phyloP scores from a whole-genome alignment of 2,888 invertebrate species.

The Biston betularia region DNA sequence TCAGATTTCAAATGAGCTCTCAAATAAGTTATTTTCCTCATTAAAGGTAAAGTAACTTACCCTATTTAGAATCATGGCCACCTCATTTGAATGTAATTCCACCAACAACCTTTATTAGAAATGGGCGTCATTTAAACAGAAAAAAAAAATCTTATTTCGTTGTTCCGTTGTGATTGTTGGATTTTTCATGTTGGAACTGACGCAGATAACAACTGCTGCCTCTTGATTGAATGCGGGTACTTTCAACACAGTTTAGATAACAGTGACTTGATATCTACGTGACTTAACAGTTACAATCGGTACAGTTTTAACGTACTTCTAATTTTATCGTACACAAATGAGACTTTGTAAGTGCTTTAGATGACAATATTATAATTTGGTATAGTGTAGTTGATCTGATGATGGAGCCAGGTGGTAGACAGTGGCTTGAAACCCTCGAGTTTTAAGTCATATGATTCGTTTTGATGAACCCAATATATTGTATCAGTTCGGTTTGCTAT shows the following conservation, averaged over 20 bases:
- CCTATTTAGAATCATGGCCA: conserved; percentile 23
- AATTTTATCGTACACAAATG: too few species aligned
- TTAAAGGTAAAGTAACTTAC: background rate
- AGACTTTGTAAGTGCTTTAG: too few species aligned
- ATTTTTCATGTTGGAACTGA: conserved; percentile 25
- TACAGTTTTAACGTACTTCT: background rate
- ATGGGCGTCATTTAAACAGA: conserved; percentile 38
- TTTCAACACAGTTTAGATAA: too few species aligned
- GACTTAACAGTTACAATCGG: background rate
- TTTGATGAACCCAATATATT: too few species aligned
- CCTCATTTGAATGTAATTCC: conserved; percentile 38
- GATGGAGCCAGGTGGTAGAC: too few species aligned
- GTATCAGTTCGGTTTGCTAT: too few species aligned
- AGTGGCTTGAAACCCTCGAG: too few species aligned
- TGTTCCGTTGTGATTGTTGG: conserved; percentile 33
- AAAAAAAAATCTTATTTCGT: conserved; percentile 42
- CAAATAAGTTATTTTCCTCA: too few species aligned
- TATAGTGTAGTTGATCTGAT: too few species aligned
- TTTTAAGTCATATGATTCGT: too few species aligned
- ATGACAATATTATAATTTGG: too few species aligned
- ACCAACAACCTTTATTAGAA: conserved; percentile 43
- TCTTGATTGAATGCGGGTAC: background rate
- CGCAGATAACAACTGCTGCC: conserved; percentile 10
- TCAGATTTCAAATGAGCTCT: background rate
- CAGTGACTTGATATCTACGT: too few species aligned